Percentiles rank a stretch among this genome's conserved stretches.
Evolutionary conservation across 2,888 invertebrate species (phyloP).

Genomic region (Stenotaenia linearis): DNA sequence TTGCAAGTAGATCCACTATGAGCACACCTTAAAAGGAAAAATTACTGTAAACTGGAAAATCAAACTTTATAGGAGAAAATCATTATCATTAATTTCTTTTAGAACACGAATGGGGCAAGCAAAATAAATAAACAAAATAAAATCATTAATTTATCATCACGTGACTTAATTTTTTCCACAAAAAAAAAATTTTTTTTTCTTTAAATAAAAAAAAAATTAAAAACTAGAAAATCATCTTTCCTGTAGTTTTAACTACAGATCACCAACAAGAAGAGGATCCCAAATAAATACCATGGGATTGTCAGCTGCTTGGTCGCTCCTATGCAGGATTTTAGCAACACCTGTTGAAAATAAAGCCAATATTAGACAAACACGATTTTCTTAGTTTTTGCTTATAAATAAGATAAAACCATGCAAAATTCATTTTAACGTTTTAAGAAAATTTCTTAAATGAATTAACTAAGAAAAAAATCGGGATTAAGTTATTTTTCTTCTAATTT

Average conservation of each 20-base stretch:
- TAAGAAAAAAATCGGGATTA: background rate
- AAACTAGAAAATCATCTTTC: background rate
- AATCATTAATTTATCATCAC: background rate
- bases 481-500: background rate
- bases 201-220: constrained; percentile 8
- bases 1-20: constrained; percentile 37
- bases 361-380: constrained; percentile 33
- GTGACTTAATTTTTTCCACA: background rate
- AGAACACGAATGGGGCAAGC: constrained; percentile 27
- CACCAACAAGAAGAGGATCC: constrained; percentile 36
- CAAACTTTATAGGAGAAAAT: constrained; percentile 18
- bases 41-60: constrained; percentile 34
- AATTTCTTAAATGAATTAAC: background rate
- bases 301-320: constrained; percentile 35
- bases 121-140: background rate
- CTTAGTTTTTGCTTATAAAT: constrained; percentile 12
- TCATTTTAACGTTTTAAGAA: background rate
- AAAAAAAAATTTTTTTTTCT: constrained; percentile 29
- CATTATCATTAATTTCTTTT: constrained; percentile 24
- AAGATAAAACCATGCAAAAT: constrained; percentile 5
- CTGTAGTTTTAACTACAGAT: constrained; percentile 37
- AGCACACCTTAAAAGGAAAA: constrained; percentile 35
- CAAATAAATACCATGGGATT: constrained; percentile 36
- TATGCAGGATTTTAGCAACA: constrained; percentile 33
- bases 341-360: constrained; percentile 38